Base-by-base conservation (phyloP, 1,140 invertebrate species). In the Gerris buenoi region DNA sequence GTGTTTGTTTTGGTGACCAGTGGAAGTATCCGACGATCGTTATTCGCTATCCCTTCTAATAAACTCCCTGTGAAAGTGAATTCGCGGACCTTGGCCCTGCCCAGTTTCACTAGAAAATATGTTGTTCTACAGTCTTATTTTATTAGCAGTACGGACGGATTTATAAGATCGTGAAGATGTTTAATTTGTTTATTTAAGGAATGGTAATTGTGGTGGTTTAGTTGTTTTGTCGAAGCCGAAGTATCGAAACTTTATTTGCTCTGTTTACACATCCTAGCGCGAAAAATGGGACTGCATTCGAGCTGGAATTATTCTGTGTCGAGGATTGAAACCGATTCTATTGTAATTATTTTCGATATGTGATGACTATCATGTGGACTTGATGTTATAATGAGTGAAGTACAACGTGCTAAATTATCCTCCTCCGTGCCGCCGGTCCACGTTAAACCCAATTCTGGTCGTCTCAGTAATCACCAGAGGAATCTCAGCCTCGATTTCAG, bases 401-500 rank as follows among this genome's bases (percentile, higher is more conserved):
- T 72, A 64, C 67, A 68, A 64, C 68, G 68, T 64, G 68, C 69
- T 59, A 71, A 67, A 27, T 58, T 69, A 67, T 66, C 69, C 14
- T 70, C 67, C 70, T 73, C 69, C 74, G 79, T 83, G 68, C 81
- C 82, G 27, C 79, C 81, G 28, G 85, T 87, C 33, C 85, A 87
- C 74, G 84, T 84, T 33, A 79, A 83, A 63, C 78, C 82, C 15
- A 79, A 78, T 70, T 74, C 76, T 72, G 81, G 81, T 68, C 79
- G 84, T 73, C 78, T 86, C 72, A 85, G 83, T 70, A 87, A 83
- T 70, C 87, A 89, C 78, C 87, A 89, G 77, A 82, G 87, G 73
- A 89, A 89, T 77, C 81, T 87, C 70, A 88, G 87, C 74, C 79
- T 89, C 68, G 87, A 89, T 76, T 88, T 88, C 74, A 84, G 86